A percentile compares a stretch with the other conserved stretches of the same genome.
Evolutionary conservation across 2,888 invertebrate genomes (phyloP).

Genomic region (Suillia variegata): DNA sequence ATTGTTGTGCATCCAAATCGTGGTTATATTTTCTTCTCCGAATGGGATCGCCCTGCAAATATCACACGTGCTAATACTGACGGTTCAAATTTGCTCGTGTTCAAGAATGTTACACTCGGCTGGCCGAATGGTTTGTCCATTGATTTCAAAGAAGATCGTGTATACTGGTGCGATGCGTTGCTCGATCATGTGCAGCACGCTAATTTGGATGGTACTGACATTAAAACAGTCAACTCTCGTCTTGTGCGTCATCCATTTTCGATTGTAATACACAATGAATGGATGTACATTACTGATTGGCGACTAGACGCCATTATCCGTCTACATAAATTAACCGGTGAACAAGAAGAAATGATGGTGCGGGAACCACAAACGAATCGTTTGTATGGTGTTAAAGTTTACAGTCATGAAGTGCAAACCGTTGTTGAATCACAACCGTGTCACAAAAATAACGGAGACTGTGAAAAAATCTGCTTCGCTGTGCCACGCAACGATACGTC

Average conservation of each 20-base stretch:
- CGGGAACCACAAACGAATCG: slow-evolving; percentile 89
- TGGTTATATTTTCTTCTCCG: slow-evolving; percentile 93
- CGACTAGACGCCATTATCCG: slow-evolving; percentile 91
- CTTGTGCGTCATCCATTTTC: slow-evolving; percentile 90
- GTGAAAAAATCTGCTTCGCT: slow-evolving; percentile 95
- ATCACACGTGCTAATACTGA: slow-evolving; percentile 92
- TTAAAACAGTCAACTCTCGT: slow-evolving; percentile 85
- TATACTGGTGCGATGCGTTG: slow-evolving; percentile 98
- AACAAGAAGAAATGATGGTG: slow-evolving; percentile 83
- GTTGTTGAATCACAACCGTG: slow-evolving; percentile 81
- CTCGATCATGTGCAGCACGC: slow-evolving; percentile 96
- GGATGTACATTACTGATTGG: slow-evolving; percentile 98
- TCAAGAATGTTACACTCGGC: slow-evolving; percentile 88
- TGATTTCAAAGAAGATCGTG: slow-evolving; percentile 83
- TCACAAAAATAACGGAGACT: slow-evolving; percentile 82
- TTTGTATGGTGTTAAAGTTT: slow-evolving; percentile 89
- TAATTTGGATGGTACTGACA: slow-evolving; percentile 87
- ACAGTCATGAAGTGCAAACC: slow-evolving; percentile 76
- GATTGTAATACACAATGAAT: slow-evolving; percentile 86
- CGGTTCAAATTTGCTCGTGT: slow-evolving; percentile 84
- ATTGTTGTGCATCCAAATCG: slow-evolving; percentile 96
- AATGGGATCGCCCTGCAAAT: slow-evolving; percentile 96
- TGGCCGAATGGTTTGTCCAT: slow-evolving; percentile 98
- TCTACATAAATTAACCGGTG: slow-evolving; percentile 86
- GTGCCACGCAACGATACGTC: slow-evolving; percentile 67